phyloP scores from a whole-genome alignment of 2,888 invertebrate species.

The Oxytorus armatus region DNA sequence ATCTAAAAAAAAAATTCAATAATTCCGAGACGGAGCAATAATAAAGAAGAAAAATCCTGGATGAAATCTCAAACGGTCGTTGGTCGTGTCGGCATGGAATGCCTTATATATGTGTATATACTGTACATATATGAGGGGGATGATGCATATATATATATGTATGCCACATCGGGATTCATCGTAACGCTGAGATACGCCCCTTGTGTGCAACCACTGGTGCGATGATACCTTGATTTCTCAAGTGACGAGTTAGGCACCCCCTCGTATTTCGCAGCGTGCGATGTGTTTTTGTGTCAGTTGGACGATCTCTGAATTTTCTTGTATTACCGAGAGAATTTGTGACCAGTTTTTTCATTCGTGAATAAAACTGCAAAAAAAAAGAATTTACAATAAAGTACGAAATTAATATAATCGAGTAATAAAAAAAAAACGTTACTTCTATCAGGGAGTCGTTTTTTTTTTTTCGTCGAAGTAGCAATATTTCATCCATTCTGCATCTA shows the following conservation, averaged over 20 bases:
- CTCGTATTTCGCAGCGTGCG: conserved; percentile 46
- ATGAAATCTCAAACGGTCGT: too few species aligned
- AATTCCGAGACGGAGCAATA: too few species aligned
- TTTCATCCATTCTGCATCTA: background rate
- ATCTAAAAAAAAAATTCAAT: too few species aligned
- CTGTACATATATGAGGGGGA: conserved; percentile 51
- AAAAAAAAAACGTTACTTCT: background rate
- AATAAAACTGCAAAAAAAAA: background rate
- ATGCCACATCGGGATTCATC: conserved; percentile 67
- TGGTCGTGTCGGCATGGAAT: background rate
- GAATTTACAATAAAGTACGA: background rate
- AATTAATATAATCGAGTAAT: background rate
- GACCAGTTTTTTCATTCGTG: background rate
- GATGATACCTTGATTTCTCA: conserved; percentile 83
- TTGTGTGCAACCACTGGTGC: conserved; percentile 82
- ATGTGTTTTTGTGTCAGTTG: conserved; percentile 29
- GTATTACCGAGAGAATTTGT: conserved; percentile 4
- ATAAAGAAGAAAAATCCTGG: too few species aligned
- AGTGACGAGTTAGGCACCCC: conserved; percentile 81
- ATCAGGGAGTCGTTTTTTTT: background rate
- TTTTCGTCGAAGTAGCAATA: background rate
- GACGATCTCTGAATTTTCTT: conserved; percentile 28
- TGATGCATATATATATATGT: conserved; percentile 47
- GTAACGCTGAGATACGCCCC: conserved; percentile 79
- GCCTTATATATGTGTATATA: conserved; percentile 2